Evolutionary conservation across 1,140 invertebrate species (phyloP), one percentile per base, ranked within the genome.

Genomic region (Triops cancriformis): DNA sequence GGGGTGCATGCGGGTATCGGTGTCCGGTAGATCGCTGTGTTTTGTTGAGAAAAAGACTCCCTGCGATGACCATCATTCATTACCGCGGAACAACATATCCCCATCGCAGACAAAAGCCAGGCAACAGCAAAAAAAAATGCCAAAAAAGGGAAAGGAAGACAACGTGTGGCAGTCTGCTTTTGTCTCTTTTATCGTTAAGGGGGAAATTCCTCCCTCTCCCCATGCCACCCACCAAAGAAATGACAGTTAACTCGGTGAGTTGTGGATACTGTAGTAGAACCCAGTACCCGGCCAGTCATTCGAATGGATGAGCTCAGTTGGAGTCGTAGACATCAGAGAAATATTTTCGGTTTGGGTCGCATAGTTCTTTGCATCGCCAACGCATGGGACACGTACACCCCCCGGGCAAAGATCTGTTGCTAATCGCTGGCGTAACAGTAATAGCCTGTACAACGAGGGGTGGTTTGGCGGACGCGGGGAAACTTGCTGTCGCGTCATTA

Each of bases 231-330:
- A 14, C 45, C 10, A 64, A 64, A 23, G 23, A 64, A 64, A 64
- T 23, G 51, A 64, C 51, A 7, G 31, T n/a, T 64, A 23, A 64
- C 51, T 64, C 18, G 14, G 51, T 64, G 51, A 23, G n/a, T 64
- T 64, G 51, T 64, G 51, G 51, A 23, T 64, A 14, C 51, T 64
- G 23, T 64, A 18, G 51, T 23, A 14, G 18, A n/a, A 23, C 23
- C 10, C 51, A 64, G 18, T 64, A 18, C 51, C 51, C 18, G 18
- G 10, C 51, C 5, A 64, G 51, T 64, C 51, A 64, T 64, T 64
- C 51, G 51, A 64, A 64, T 64, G 51, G 51, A 64, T 64, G 51
- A 64, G 51, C 51, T 64, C 51, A 64, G 51, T 64, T 64, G 51
- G 51, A 64, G 51, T 64, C 51, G 51, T 64, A 64, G 10, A 64